Percentiles rank a stretch among this genome's conserved stretches.
phyloP scores from a whole-genome alignment of 2,113 vertebrate species.

The Ctenomys sociabilis region DNA sequence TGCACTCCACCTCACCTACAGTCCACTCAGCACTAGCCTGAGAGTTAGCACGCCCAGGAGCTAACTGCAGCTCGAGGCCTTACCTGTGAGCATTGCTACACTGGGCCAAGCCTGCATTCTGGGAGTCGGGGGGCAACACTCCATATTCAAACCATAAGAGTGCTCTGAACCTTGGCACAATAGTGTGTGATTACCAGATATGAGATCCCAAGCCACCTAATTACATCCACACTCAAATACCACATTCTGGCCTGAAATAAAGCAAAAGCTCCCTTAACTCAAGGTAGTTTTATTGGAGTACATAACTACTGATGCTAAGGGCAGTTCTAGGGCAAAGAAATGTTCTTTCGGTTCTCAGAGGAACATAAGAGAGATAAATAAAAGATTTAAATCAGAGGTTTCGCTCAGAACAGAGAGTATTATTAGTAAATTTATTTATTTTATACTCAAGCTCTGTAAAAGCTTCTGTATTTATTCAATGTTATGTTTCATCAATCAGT shows the following conservation, averaged over 20 bases:
- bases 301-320: neutral
- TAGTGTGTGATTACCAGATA: neutral
- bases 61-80: neutral
- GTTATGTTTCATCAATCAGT: neutral
- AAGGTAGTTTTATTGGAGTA: neutral
- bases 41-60: neutral
- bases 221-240: neutral
- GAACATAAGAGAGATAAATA: neutral
- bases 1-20: neutral
- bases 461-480: neutral
- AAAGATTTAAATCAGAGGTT: neutral
- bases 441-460: neutral
- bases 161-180: neutral
- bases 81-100: neutral
- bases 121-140: neutral
- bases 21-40: neutral
- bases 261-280: neutral
- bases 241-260: neutral
- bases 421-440: neutral
- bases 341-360: neutral
- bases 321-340: neutral
- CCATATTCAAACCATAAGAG: neutral
- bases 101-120: neutral
- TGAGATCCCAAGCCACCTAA: neutral
- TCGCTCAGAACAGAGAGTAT: neutral